phyloP scores from a whole-genome alignment of 2,888 invertebrate genomes.

The Limnephilus lunatus region DNA sequence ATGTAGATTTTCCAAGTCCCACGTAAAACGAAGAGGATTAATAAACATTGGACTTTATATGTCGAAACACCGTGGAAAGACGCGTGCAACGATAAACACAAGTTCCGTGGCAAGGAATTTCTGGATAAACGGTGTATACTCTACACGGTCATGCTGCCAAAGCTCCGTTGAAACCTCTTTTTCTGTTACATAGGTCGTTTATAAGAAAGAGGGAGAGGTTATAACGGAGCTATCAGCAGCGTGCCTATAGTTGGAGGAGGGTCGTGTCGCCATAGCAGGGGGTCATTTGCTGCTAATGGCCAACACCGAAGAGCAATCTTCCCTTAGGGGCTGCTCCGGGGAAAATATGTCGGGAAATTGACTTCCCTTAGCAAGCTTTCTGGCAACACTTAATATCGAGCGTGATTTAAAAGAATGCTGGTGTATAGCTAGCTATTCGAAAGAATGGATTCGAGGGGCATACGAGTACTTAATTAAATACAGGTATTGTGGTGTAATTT shows the following conservation, averaged over 20 bases:
- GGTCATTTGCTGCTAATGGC: conserved; percentile 26
- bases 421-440: background rate
- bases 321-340: background rate
- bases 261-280: background rate
- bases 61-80: background rate
- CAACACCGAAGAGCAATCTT: conserved; percentile 26
- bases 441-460: background rate
- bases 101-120: conserved; percentile 16
- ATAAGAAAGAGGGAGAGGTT: background rate
- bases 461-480: background rate
- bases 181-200: background rate
- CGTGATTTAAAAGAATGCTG: background rate
- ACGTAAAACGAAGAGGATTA: background rate
- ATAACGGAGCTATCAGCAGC: background rate
- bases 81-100: background rate
- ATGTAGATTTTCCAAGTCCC: background rate
- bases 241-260: background rate
- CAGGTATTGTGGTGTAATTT: background rate
- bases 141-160: background rate
- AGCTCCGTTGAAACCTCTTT: background rate
- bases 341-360: conserved; percentile 9
- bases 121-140: background rate
- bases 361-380: conserved; percentile 17
- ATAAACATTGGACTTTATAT: background rate
- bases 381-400: background rate